phyloP scores from a whole-genome alignment of 2,113 vertebrate species.

The Sialia sialis region DNA sequence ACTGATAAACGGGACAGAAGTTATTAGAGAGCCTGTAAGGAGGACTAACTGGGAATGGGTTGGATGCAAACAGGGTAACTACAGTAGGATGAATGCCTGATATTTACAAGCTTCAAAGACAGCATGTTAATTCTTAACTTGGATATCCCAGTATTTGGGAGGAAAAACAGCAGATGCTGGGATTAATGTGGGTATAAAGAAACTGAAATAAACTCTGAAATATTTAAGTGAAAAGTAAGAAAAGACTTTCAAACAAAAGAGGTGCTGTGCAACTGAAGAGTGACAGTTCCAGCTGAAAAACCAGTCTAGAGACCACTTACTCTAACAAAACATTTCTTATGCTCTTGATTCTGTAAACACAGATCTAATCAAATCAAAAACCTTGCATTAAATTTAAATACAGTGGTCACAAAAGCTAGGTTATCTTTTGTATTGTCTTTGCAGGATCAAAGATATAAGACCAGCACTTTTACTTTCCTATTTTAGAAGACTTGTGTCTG shows the following conservation, averaged over 20 bases:
- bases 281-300: background rate
- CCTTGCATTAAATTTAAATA: background rate
- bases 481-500: background rate
- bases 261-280: background rate
- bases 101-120: background rate
- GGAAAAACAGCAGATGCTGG: background rate
- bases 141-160: background rate
- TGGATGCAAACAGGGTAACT: background rate
- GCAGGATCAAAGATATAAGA: background rate
- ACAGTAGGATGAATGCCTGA: background rate
- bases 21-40: background rate
- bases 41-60: background rate
- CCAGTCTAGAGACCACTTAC: background rate
- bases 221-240: background rate
- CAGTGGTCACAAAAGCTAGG: background rate
- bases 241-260: background rate
- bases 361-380: background rate
- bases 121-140: background rate
- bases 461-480: background rate
- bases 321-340: background rate
- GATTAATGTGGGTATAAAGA: background rate
- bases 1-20: background rate
- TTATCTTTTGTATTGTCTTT: background rate
- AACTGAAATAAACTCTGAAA: background rate
- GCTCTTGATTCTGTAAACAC: background rate